Percentiles rank a stretch among this genome's conserved stretches.
These are phyloP conservation scores for Gallinago media DNA, from an alignment of 2,113 vertebrate species.

Conservation along the genomic window DNA sequence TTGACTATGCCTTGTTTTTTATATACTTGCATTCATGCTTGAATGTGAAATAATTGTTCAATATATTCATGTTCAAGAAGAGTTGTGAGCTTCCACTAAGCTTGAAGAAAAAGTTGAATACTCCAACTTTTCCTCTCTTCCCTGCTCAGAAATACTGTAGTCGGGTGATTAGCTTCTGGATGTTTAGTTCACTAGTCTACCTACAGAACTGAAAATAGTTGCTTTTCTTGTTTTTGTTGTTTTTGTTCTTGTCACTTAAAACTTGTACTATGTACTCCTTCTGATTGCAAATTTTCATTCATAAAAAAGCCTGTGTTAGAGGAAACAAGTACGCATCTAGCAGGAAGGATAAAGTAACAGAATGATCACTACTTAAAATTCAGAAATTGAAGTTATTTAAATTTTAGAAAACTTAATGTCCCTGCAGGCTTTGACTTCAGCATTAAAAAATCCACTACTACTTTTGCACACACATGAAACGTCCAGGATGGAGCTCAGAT, in stretches of 20 bases:
- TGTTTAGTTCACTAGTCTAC: not conserved
- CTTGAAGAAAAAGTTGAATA: not conserved
- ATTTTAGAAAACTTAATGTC: not conserved
- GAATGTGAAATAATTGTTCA: not conserved
- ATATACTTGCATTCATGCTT: not conserved
- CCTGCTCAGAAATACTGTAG: not conserved
- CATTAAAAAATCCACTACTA: not conserved
- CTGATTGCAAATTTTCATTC: not conserved
- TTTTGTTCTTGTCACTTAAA: not conserved
- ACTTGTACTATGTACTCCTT: not conserved
- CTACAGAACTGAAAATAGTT: not conserved
- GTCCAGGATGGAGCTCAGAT: not conserved
- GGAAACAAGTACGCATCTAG: fast-evolving
- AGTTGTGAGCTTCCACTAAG: fast-evolving
- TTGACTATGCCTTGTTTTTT: not conserved
- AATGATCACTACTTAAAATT: not conserved
- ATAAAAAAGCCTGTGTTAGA: not conserved
- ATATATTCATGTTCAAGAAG: not conserved
- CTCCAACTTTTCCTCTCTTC: not conserved
- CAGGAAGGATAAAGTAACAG: not conserved
- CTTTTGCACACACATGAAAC: fast-evolving
- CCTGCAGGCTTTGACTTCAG: not conserved
- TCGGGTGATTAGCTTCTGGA: not conserved
- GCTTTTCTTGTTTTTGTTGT: not conserved
- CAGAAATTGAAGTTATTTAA: not conserved